Base-by-base conservation (phyloP, 2,888 invertebrate species). In the Neocrepidodera transversa region DNA sequence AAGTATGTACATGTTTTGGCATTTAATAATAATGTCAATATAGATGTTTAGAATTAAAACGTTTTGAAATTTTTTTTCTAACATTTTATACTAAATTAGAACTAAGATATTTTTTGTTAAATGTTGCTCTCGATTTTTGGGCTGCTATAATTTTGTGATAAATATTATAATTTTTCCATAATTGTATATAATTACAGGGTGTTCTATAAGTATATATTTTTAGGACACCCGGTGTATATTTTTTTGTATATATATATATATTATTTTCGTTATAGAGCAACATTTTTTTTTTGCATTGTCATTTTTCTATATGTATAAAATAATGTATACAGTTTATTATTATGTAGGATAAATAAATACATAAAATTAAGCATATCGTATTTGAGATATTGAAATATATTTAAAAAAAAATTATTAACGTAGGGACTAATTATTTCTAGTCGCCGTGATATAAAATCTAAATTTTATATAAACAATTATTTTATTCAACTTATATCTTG, bases 301-400 rank as follows among this genome's bases (percentile, higher is more conserved):
- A 5, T 17, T 7, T 40, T 18, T 16, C 17, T 11, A 40, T 60
- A 23, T 53, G 52, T 48, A 53, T 48, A 56, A 56, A 60, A 23
- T 26, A 43, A 42, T 49, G 17, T 53, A 59, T 11, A 16, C 50
- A 50, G 23, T 54, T 54, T 23, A 18, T 48, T 30, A 30, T 43
- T 48, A 38, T 38, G 38, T 53, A 53, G 51, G 48, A 38, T 48
- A 38, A 47, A 45, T 30, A 43, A 32, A 52, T 30, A 57, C 56
- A 62, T 58, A 63, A 64, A 67, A 62, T 54, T 68, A 68, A 70
- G 70, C 70, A 70, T 70, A 70, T 70, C 70, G 65, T 64, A 65
- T 63, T 66, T 63, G 62, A 67, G 63, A 62, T 58, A 60, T 61
- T 63, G 65, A 62, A 61, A 51, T 62, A 50, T 56, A 48, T 49